phyloP scores from a whole-genome alignment of 2,113 vertebrate species.

The Hoplias malabaricus region DNA sequence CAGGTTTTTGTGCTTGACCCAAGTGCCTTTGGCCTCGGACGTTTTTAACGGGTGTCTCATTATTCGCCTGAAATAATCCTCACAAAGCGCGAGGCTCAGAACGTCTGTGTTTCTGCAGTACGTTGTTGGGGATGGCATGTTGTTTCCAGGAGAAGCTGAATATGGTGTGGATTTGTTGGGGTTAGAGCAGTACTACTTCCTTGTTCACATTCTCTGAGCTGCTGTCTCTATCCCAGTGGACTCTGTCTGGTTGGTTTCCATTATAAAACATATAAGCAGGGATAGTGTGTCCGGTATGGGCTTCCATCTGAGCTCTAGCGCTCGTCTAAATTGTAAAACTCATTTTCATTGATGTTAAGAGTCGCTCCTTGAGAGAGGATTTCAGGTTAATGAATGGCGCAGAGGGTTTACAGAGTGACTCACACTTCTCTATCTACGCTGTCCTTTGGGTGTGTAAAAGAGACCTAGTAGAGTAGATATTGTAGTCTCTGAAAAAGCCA shows the following conservation, averaged over 20 bases:
- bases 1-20: background rate
- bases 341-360: background rate
- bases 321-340: background rate
- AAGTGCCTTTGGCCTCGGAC: background rate
- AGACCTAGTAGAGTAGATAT: background rate
- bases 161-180: background rate
- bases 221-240: background rate
- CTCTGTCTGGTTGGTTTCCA: background rate
- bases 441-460: background rate
- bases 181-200: too few species aligned
- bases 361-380: background rate
- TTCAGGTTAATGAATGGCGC: conserved; percentile 14
- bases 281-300: background rate
- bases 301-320: background rate
- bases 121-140: too few species aligned
- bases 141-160: too few species aligned
- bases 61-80: background rate
- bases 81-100: too few species aligned
- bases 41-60: background rate
- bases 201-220: background rate
- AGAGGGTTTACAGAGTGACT: conserved; percentile 26
- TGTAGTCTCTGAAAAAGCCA: background rate
- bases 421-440: background rate
- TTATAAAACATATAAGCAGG: background rate
- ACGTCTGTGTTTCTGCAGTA: too few species aligned